Evolutionary conservation across 2,888 invertebrate species (phyloP).

Genomic region (Polydrusus cervinus): DNA sequence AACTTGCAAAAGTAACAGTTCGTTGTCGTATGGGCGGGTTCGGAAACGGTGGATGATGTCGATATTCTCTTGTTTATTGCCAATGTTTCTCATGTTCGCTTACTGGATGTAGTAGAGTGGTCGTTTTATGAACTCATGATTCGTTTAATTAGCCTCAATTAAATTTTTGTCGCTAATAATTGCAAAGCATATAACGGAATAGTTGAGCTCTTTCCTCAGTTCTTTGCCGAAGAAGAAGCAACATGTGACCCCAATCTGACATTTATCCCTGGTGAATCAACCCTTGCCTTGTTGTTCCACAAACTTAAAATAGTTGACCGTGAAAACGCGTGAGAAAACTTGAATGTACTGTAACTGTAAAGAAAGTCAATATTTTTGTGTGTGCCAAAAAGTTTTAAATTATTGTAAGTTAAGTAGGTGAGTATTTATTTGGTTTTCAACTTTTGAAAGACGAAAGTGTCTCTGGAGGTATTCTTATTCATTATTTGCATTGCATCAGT

Average conservation of each 20-base stretch:
- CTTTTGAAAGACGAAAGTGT: conserved; percentile 18
- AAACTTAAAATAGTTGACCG: conserved; percentile 34
- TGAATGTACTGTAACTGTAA: conserved; percentile 3
- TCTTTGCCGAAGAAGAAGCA: conserved; percentile 65
- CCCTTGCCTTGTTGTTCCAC: conserved; percentile 51
- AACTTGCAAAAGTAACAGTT: conserved; percentile 52
- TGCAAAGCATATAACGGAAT: conserved; percentile 48
- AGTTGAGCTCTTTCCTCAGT: conserved; percentile 52
- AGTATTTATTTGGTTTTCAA: conserved; percentile 12
- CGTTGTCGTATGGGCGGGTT: conserved; percentile 63
- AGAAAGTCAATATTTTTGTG: conserved; percentile 10
- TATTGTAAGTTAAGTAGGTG: neutral
- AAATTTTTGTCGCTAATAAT: conserved; percentile 56
- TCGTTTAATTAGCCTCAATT: conserved; percentile 65
- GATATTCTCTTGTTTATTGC: conserved; percentile 64
- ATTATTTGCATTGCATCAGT: no score
- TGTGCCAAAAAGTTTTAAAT: neutral
- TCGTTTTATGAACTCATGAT: conserved; percentile 62
- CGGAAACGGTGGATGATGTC: conserved; percentile 58
- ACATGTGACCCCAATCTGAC: conserved; percentile 73
- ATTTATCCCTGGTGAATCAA: conserved; percentile 60
- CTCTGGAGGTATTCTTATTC: neutral
- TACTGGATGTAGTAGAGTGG: conserved; percentile 45
- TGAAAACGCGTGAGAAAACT: conserved; percentile 20
- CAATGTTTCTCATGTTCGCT: conserved; percentile 59